Conservation (phyloP, 1,140 invertebrate genomes). For the Sitobion miscanthi region DNA sequence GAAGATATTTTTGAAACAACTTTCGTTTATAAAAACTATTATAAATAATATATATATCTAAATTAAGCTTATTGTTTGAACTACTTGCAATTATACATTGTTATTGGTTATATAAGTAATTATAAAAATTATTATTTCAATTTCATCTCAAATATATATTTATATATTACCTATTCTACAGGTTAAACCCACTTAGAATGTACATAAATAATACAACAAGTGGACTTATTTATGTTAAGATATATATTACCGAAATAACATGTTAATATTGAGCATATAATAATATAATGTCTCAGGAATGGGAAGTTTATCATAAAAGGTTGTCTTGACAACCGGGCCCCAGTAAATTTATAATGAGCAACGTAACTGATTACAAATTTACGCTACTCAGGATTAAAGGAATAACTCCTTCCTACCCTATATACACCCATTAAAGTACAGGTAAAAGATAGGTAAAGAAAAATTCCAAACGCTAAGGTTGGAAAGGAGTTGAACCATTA, state of each 20-base stretch:
- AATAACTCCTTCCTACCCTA: neutral
- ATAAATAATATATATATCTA: too few species aligned
- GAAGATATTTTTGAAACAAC: neutral
- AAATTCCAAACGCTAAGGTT: conserved; percentile 3
- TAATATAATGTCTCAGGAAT: neutral
- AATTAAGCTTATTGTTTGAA: too few species aligned
- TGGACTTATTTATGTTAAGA: neutral
- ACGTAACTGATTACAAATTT: conserved; percentile 27
- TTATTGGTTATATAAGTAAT: neutral
- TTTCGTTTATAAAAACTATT: too few species aligned
- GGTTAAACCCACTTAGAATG: neutral
- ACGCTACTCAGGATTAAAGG: neutral
- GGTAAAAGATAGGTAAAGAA: neutral
- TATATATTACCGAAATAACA: neutral
- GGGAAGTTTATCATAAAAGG: neutral
- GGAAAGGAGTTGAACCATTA: neutral
- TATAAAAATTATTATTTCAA: neutral
- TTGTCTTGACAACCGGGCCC: neutral
- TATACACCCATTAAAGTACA: neutral
- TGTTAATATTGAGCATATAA: neutral
- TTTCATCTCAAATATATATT: neutral
- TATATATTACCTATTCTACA: neutral
- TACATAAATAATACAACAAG: neutral
- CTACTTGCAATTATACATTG: too few species aligned
- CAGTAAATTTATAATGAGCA: conserved; percentile 33